phyloP scores from a whole-genome alignment of 2,888 invertebrate genomes.

The Rhyacophila evoluta region DNA sequence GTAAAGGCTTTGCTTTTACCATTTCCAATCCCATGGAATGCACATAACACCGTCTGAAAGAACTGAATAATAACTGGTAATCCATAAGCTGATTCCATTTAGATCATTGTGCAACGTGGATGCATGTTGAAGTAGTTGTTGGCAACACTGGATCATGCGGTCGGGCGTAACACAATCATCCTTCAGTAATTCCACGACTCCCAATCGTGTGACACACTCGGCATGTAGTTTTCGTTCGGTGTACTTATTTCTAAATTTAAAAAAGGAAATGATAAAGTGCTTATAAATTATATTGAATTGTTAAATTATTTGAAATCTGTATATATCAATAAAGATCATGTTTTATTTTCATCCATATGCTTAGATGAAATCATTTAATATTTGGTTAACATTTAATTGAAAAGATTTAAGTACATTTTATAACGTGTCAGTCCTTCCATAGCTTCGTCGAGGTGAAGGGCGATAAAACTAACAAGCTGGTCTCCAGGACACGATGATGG shows the following conservation, averaged over 20 bases:
- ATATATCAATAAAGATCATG: no score
- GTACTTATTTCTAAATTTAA: conserved; percentile 81
- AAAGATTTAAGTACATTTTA: conserved; percentile 75
- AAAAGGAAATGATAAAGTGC: no score
- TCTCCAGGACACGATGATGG: conserved; percentile 92
- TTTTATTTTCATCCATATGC: no score
- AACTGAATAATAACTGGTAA: conserved; percentile 93
- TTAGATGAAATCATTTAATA: no score
- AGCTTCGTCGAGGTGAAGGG: conserved; percentile 82
- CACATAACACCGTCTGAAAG: conserved; percentile 91
- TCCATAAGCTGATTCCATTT: conserved; percentile 79
- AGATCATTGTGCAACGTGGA: conserved; percentile 60
- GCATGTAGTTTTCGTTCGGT: conserved; percentile 80
- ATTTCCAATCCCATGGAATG: conserved; percentile 93
- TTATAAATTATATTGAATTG: no score
- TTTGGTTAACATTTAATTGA: no score
- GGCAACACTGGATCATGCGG: conserved; percentile 88
- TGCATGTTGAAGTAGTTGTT: conserved; percentile 70
- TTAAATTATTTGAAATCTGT: no score
- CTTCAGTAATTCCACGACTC: conserved; percentile 81
- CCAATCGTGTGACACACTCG: conserved; percentile 76
- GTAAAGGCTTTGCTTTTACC: conserved; percentile 57
- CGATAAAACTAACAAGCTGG: conserved; percentile 86
- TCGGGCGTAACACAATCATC: conserved; percentile 93
- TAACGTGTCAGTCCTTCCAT: conserved; percentile 78